phyloP scores from a whole-genome alignment of 2,113 vertebrate genomes.

The Anhinga rufa region DNA sequence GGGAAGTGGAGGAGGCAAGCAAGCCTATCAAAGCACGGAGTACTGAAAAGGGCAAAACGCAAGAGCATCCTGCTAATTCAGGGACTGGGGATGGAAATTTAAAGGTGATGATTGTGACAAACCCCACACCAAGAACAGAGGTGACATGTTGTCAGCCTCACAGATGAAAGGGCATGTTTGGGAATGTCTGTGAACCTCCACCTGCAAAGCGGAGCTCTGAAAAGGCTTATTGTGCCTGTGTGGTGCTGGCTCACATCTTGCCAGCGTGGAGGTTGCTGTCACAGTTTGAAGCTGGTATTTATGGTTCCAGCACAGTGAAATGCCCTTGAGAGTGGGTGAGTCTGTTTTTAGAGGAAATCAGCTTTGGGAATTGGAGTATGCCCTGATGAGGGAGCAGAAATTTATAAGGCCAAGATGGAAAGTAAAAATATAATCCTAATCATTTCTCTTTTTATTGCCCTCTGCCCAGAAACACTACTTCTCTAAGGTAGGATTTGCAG shows the following conservation, averaged over 20 bases:
- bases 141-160: neutral
- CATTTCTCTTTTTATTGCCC: neutral
- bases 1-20: neutral
- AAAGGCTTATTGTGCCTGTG: neutral
- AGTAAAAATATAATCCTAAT: neutral
- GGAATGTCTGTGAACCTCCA: neutral
- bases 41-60: constrained; percentile 67
- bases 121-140: neutral
- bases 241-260: neutral
- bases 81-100: neutral
- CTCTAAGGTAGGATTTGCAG: neutral
- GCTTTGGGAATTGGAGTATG: neutral
- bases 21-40: constrained; percentile 48
- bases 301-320: neutral
- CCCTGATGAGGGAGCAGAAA: neutral
- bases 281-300: neutral
- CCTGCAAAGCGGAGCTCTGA: rapidly evolving
- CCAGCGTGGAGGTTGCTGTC: neutral
- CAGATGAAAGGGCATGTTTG: neutral
- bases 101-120: neutral
- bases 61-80: constrained; percentile 56
- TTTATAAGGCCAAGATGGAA: neutral
- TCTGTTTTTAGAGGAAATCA: neutral
- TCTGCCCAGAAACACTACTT: neutral
- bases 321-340: neutral